A percentile compares a stretch with the other conserved stretches of the same genome.
These are phyloP conservation scores for Mythimna vitellina DNA, from an alignment of 2,888 invertebrate genomes.

Conservation along the genomic window DNA sequence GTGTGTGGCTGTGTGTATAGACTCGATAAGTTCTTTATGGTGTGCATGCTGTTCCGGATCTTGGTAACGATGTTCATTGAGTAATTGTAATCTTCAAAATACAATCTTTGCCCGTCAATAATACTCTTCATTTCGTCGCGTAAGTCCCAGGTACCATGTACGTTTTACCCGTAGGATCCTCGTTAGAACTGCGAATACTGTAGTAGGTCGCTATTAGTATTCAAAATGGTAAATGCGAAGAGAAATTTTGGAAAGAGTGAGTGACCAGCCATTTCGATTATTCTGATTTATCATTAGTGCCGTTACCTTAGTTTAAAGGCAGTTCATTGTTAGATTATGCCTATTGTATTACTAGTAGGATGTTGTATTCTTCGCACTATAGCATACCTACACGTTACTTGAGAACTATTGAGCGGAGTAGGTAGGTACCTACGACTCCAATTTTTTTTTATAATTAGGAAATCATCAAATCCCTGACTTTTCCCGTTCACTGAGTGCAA, in stretches of 20 bases:
- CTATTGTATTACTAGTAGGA: constrained; percentile 1
- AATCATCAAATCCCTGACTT: too few relatives aligned
- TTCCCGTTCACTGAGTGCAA: too few relatives aligned
- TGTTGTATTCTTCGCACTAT: background rate
- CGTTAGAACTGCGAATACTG: constrained; percentile 3
- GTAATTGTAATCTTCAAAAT: constrained; percentile 43
- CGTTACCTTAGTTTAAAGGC: background rate
- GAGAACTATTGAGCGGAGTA: background rate
- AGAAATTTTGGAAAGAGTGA: constrained; percentile 64
- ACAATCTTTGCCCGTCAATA: constrained; percentile 5
- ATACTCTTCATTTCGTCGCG: constrained; percentile 39
- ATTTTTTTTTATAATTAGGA: too few relatives aligned
- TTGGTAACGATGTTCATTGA: constrained; percentile 51
- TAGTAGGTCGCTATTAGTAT: constrained; percentile 64
- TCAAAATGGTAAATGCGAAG: constrained; percentile 57
- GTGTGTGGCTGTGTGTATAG: constrained; percentile 69
- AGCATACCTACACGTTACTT: background rate
- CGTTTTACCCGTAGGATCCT: background rate
- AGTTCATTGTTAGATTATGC: constrained; percentile 10
- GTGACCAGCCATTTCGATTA: constrained; percentile 35
- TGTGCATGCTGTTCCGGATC: constrained; percentile 66
- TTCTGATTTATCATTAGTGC: constrained; percentile 19
- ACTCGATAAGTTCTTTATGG: constrained; percentile 69
- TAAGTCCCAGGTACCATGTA: background rate
- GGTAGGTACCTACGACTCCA: background rate